These are phyloP conservation scores for Lydus trimaculatus DNA, from an alignment of 2,888 invertebrate species.

Conservation along the genomic window DNA sequence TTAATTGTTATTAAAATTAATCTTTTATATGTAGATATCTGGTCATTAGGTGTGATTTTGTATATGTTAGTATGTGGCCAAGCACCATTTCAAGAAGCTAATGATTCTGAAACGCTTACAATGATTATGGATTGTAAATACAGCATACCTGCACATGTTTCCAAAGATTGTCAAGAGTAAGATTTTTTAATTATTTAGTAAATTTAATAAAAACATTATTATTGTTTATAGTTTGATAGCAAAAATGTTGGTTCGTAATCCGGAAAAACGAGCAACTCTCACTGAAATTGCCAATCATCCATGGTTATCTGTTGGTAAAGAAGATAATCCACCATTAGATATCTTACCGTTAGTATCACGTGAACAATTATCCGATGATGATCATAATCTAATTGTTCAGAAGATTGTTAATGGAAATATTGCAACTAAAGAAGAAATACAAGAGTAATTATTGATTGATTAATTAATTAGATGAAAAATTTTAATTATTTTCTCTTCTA, in stretches of 20 bases:
- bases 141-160: conserved; percentile 87
- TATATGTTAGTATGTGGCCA: conserved; percentile 99
- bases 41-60: conserved; percentile 98
- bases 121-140: conserved; percentile 99
- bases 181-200: conserved; percentile 19
- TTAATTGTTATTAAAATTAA: background rate
- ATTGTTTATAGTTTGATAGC: conserved; percentile 75
- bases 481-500: conserved; percentile 12
- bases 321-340: conserved; percentile 62
- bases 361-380: conserved; percentile 90
- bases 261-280: conserved; percentile 87
- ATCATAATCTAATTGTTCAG: conserved; percentile 89
- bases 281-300: conserved; percentile 86
- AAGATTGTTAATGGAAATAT: conserved; percentile 97
- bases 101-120: conserved; percentile 98
- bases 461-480: background rate
- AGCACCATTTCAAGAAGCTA: conserved; percentile 98
- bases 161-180: conserved; percentile 83
- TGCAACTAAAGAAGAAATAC: conserved; percentile 91
- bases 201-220: conserved; percentile 14
- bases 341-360: conserved; percentile 86
- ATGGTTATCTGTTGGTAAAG: conserved; percentile 75
- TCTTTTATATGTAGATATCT: conserved; percentile 74
- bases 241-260: conserved; percentile 93
- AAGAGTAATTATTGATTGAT: conserved; percentile 69